These are phyloP conservation scores for Pantelozetes paolii DNA, from an alignment of 2,888 invertebrate species.

Conservation along the genomic window DNA sequence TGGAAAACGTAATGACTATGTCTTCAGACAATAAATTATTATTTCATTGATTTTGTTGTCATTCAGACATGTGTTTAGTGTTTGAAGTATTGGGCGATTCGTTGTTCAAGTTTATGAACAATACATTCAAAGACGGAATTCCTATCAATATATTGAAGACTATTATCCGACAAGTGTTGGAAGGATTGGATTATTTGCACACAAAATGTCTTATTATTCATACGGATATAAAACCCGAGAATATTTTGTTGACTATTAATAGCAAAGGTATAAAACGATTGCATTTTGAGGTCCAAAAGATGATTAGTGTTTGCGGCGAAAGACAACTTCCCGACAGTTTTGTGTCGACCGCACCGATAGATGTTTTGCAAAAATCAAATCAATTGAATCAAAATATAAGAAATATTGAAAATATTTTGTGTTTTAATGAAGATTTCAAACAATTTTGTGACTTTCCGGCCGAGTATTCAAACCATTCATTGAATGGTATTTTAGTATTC, in stretches of 20 bases:
- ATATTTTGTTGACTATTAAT: conserved; percentile 57
- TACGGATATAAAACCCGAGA: conserved; percentile 58
- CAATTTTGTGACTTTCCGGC: no score
- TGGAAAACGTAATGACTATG: conserved; percentile 67
- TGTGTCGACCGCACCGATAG: conserved; percentile 81
- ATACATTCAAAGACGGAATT: conserved; percentile 96
- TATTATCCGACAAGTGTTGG: conserved; percentile 89
- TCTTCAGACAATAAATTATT: neutral
- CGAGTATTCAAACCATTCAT: conserved; percentile 65
- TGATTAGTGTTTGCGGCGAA: conserved; percentile 75
- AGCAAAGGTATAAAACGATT: conserved; percentile 59
- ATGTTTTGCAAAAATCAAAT: conserved; percentile 63
- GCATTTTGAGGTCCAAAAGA: conserved; percentile 89
- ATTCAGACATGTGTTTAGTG: conserved; percentile 86
- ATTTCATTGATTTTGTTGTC: neutral
- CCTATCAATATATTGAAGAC: conserved; percentile 90
- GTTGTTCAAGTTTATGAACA: conserved; percentile 92
- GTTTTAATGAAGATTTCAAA: neutral
- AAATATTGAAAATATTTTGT: conserved; percentile 51
- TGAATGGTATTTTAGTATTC: neutral
- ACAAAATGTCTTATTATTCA: conserved; percentile 88
- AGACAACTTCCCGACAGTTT: conserved; percentile 83
- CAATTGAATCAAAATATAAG: conserved; percentile 91
- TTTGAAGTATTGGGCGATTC: conserved; percentile 98
- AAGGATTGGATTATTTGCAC: conserved; percentile 94